Base-by-base conservation (phyloP, 2,113 vertebrate species). In the Podarcis cretensis region DNA sequence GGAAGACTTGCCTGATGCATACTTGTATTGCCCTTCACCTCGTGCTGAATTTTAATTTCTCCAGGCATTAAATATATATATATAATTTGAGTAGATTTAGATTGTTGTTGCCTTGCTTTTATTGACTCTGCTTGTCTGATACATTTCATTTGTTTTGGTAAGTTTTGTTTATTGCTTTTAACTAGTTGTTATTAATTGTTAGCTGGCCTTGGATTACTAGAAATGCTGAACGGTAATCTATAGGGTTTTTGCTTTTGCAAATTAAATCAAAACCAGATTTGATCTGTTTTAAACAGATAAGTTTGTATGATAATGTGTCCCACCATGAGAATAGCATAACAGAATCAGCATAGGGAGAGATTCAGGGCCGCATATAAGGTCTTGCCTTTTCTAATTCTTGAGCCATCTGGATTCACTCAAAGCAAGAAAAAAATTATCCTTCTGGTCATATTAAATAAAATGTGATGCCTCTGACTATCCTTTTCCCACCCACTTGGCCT, bases 331-430 rank as follows among this genome's bases (percentile, higher is more conserved):
- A 84, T 69, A 71, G 54, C 10, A 37, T n/a, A 54, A 69, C 69
- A 84, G 81, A 23, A 69, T 84, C 25, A 79, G 48, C 75, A 40
- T 30, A 75, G 54, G n/a, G 40, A 76, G 25, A 84, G n/a, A 78
- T 73, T 20, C 4, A 43, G 48, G 27, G 32, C 74, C 68, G 63
- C 48, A 79, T 84, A 85, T n/a, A 40, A 85, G 68, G 35, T 40
- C 40, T 59, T 84, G 75, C 6, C 63, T 83, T 37, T 77, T 78
- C 68, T 79, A 71, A 80, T 43, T 85, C 76, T 27, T 63, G 35
- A 80, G 66, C 82, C 88, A 85, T 89, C 82, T 89, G 83, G 82
- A 80, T 89, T 89, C 66, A 89, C 48, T 89, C 83, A 89, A n/a
- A 21, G 35, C 25, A 73, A 59, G 30, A 57, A 63, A 82, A 69